Evolutionary conservation across 1,140 invertebrate genomes (phyloP).

Genomic region (Tetragnatha versicolor): DNA sequence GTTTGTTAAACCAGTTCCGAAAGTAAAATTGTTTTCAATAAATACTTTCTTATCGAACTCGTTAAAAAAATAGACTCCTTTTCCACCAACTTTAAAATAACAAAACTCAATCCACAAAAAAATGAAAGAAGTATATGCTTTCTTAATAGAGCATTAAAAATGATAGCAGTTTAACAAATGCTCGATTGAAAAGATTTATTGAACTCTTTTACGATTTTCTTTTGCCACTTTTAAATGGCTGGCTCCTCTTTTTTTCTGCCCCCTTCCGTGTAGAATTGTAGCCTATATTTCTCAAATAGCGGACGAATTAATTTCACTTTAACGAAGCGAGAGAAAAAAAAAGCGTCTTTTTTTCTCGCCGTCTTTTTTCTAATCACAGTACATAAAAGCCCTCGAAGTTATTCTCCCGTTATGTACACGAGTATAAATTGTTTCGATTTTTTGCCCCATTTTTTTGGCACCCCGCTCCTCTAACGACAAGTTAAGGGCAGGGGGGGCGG

Average conservation of each 20-base stretch:
- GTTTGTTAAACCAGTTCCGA: no score
- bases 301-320: conserved; percentile 55
- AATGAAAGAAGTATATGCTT: conserved; percentile 45
- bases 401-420: conserved; percentile 54
- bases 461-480: conserved; percentile 36
- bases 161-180: conserved; percentile 46
- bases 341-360: neutral
- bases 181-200: conserved; percentile 54
- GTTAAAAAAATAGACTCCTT: no score
- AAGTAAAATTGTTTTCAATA: neutral
- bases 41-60: conserved; percentile 1
- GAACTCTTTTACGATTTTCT: conserved; percentile 44
- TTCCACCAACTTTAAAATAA: conserved; percentile 1
- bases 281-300: conserved; percentile 55
- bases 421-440: conserved; percentile 54
- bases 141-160: conserved; percentile 52
- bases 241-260: conserved; percentile 10
- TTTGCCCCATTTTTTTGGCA: conserved; percentile 25
- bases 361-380: conserved; percentile 41
- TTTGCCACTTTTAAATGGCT: conserved; percentile 43
- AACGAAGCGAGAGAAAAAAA: conserved; percentile 37
- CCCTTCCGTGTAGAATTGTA: conserved; percentile 48
- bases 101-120: neutral
- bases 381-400: conserved; percentile 53
- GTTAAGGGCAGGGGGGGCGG: conserved; percentile 34